Conservation (phyloP, 2,113 vertebrate species). For the Tragulus kanchil region DNA sequence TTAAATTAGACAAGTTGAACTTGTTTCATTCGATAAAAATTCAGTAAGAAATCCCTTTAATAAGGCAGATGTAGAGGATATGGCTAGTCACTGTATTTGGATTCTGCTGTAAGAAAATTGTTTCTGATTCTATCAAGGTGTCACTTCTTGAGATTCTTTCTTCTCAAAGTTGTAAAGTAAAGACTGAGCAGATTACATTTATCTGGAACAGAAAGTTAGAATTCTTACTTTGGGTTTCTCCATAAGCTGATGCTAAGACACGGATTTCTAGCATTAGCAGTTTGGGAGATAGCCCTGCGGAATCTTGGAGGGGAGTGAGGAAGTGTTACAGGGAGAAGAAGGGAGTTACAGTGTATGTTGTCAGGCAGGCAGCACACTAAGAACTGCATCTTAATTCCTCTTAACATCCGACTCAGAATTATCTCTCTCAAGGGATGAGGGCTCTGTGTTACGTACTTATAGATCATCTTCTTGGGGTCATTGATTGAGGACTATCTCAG, state of each 20-base stretch:
- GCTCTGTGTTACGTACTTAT: not conserved
- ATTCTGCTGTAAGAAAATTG: not conserved
- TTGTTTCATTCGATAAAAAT: not conserved
- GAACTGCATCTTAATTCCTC: not conserved
- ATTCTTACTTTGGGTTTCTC: not conserved
- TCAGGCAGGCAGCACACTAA: not conserved
- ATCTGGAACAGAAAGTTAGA: not conserved
- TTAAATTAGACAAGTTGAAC: not conserved
- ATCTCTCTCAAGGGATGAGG: not conserved
- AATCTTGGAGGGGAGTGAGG: not conserved
- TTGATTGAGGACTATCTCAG: not conserved
- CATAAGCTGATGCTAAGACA: not conserved
- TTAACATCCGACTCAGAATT: not conserved
- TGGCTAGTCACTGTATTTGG: not conserved
- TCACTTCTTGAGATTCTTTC: not conserved
- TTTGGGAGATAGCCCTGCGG: not conserved
- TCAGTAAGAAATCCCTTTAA: not conserved
- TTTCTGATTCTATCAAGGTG: not conserved
- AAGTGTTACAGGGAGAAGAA: not conserved
- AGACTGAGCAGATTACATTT: not conserved
- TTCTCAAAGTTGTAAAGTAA: not conserved
- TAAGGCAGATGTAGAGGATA: not conserved
- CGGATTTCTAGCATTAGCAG: not conserved
- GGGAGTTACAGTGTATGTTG: not conserved
- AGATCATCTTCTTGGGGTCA: not conserved